Percentiles rank a stretch among this genome's conserved stretches.
These are phyloP conservation scores for Yponomeuta cagnagella DNA, from an alignment of 2,888 invertebrate genomes.

Conservation along the genomic window DNA sequence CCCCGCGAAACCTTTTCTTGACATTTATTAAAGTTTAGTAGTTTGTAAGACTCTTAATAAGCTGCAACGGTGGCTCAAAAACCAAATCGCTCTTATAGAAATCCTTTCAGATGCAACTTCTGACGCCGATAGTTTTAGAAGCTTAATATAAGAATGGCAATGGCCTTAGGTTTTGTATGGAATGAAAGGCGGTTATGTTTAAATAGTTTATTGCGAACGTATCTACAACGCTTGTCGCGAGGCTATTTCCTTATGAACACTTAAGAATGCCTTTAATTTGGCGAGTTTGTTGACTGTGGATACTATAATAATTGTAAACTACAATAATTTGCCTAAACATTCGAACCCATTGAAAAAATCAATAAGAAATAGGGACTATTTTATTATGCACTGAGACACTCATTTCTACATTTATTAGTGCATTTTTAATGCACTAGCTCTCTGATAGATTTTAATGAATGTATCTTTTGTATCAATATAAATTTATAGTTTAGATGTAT, in stretches of 20 bases:
- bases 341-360: not conserved
- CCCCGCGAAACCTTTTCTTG: too few relatives aligned
- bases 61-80: too few relatives aligned
- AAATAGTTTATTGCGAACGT: conserved; percentile 47
- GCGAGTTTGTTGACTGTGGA: not conserved
- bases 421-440: not conserved
- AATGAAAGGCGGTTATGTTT: conserved; percentile 49
- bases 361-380: not conserved
- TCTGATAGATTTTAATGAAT: not conserved
- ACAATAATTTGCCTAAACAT: not conserved
- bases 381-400: not conserved
- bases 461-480: not conserved
- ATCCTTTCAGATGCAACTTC: too few relatives aligned
- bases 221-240: not conserved
- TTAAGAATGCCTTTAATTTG: too few relatives aligned
- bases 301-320: not conserved
- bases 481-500: not conserved
- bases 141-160: not conserved
- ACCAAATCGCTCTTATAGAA: too few relatives aligned
- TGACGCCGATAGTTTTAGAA: too few relatives aligned
- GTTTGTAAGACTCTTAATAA: too few relatives aligned
- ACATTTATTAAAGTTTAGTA: too few relatives aligned
- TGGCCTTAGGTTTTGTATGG: conserved; percentile 31
- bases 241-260: too few relatives aligned
- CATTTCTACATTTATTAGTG: not conserved